phyloP scores from a whole-genome alignment of 2,797 vertebrate genomes.

The Adelosebastes latens region DNA sequence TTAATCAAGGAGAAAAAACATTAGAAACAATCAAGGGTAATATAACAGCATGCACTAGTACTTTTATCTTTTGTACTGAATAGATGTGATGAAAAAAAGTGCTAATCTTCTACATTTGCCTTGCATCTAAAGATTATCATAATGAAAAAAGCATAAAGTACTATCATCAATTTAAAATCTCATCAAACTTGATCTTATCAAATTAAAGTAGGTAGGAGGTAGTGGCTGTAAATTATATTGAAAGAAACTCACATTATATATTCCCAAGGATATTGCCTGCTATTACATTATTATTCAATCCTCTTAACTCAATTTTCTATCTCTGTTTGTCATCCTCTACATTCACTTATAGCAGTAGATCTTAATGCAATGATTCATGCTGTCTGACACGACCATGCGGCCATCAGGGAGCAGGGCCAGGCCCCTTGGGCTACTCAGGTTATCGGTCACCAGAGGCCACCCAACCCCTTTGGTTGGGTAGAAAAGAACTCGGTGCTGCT shows the following conservation, averaged over 20 bases:
- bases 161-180: neutral
- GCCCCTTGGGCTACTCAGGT: slow-evolving; percentile 84
- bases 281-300: neutral
- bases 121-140: slow-evolving; percentile 1
- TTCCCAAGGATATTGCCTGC: neutral
- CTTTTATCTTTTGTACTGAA: neutral
- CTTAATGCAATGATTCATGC: slow-evolving; percentile 89
- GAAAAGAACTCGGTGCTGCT: slow-evolving; percentile 79
- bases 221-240: slow-evolving; percentile 25
- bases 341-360: slow-evolving; percentile 84
- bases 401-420: slow-evolving; percentile 83
- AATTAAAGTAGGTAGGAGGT: slow-evolving; percentile 26
- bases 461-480: slow-evolving; percentile 81
- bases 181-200: neutral
- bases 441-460: slow-evolving; percentile 77
- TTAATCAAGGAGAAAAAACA: neutral
- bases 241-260: slow-evolving; percentile 5
- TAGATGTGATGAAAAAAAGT: neutral
- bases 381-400: slow-evolving; percentile 85
- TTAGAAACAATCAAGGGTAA: neutral
- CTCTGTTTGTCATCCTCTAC: neutral
- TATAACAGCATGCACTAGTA: slow-evolving; percentile 12
- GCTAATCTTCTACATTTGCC: neutral
- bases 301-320: neutral
- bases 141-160: neutral